A percentile compares a stretch with the other conserved stretches of the same genome.
Conservation (phyloP, 1,140 invertebrate genomes). For the Bombus terrestris region DNA sequence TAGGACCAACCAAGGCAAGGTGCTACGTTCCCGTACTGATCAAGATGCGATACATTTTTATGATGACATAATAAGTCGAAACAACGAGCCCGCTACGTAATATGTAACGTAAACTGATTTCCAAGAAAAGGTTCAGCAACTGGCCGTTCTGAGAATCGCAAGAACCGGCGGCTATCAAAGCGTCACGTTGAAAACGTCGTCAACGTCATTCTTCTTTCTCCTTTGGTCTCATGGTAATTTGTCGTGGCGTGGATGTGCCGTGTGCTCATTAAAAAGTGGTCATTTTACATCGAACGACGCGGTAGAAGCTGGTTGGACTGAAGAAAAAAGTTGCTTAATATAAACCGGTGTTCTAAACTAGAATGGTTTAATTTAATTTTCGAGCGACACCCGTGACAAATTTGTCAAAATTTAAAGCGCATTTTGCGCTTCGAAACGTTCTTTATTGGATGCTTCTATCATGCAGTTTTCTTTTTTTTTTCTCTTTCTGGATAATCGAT, state of each 20-base stretch:
- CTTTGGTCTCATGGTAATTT: background rate
- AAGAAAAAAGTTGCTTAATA: background rate
- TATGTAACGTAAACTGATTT: slow-evolving; percentile 31
- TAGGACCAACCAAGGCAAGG: background rate
- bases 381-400: background rate
- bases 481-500: background rate
- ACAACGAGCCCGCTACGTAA: background rate
- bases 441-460: background rate
- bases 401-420: background rate
- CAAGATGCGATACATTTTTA: background rate
- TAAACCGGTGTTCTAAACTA: too few species aligned
- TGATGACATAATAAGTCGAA: slow-evolving; percentile 10
- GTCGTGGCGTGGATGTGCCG: background rate
- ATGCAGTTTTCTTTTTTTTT: background rate
- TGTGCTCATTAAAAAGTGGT: background rate
- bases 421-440: too few species aligned
- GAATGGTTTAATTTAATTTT: background rate
- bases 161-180: slow-evolving; percentile 25
- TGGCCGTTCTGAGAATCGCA: slow-evolving; percentile 7
- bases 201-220: slow-evolving; percentile 3
- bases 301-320: background rate
- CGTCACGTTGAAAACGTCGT: slow-evolving; percentile 9
- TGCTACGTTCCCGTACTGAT: background rate
- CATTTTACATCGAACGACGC: background rate
- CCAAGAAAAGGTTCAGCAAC: slow-evolving; percentile 4